Base-by-base conservation (phyloP, 2,888 invertebrate genomes). In the Catocala nupta region DNA sequence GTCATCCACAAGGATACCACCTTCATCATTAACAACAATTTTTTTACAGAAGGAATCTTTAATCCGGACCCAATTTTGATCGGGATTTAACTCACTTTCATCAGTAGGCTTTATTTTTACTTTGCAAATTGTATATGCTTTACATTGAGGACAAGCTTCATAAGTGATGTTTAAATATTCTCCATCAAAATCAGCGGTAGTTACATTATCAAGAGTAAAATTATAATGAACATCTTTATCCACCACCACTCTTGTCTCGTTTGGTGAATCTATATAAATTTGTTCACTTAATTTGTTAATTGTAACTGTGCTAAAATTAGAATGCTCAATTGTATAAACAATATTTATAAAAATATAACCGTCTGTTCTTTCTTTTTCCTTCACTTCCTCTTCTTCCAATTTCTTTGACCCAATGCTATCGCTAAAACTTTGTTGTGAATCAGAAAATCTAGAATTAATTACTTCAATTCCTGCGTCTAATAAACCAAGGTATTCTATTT, bases 281-380 rank as follows among this genome's bases (percentile, higher is more conserved):
- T 81, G 84, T 8, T 74, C 84, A 62, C 81, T 84, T 39, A 82
- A 77, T 78, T 89, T 91, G 73, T 94, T 89, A 63, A 94, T 86
- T 50, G 86, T 87, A 13, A 95, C 85, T n/a, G 93, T 92, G n/a
- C 95, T 89, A 73, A 95, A 95, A 82, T 94, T 91, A 43, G 84
- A 81, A 85, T 95, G 95, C 79, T 95, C 95, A 64, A 94, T 83
- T 1, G 86, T 87, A 70, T 83, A 90, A 49, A 84, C 70, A 9
- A 90, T 64, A 66, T 88, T 84, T 9, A 93, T 75, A n/a, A 89
- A 90, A 59, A 92, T 53, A 66, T 88, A 93, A 7, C 93, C 93
- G 75, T 93, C 93, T 0, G 69, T 76, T 65, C 85, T 77, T 63
- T 67, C 70, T 16, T 70, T 80, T 51, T 68, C 67, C 44, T 73